These are phyloP conservation scores for Xylocampa areola DNA, from an alignment of 2,888 invertebrate genomes.

Conservation along the genomic window DNA sequence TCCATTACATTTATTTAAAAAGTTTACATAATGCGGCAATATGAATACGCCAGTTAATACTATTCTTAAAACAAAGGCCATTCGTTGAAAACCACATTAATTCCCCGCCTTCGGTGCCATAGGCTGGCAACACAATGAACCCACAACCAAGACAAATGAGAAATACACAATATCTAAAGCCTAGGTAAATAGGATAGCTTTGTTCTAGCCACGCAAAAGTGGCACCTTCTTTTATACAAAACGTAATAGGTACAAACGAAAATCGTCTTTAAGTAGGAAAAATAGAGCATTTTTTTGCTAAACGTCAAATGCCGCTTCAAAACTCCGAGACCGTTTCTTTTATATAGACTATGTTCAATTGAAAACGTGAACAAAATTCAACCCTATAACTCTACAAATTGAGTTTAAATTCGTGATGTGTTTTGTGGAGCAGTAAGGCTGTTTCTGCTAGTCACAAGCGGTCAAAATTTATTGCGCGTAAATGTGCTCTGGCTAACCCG, in stretches of 20 bases:
- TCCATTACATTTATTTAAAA: constrained; percentile 4
- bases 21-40: constrained; percentile 18
- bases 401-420: constrained; percentile 64
- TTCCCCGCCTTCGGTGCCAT: constrained; percentile 53
- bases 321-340: constrained; percentile 82
- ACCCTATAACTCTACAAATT: constrained; percentile 46
- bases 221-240: constrained; percentile 81
- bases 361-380: constrained; percentile 43
- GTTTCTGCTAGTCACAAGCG: constrained; percentile 80
- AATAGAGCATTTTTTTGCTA: constrained; percentile 78
- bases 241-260: constrained; percentile 62
- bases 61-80: constrained; percentile 38
- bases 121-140: constrained; percentile 73
- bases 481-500: constrained; percentile 90
- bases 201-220: constrained; percentile 79
- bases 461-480: constrained; percentile 90
- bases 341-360: constrained; percentile 76
- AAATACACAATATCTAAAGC: constrained; percentile 82
- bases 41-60: constrained; percentile 39
- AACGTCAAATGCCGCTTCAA: constrained; percentile 75
- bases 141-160: constrained; percentile 87
- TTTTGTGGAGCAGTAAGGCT: constrained; percentile 69
- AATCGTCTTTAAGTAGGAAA: constrained; percentile 64
- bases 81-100: constrained; percentile 63
- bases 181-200: constrained; percentile 82